Conservation (phyloP, 1,140 invertebrate genomes). For the Drosophila mauritiana region DNA sequence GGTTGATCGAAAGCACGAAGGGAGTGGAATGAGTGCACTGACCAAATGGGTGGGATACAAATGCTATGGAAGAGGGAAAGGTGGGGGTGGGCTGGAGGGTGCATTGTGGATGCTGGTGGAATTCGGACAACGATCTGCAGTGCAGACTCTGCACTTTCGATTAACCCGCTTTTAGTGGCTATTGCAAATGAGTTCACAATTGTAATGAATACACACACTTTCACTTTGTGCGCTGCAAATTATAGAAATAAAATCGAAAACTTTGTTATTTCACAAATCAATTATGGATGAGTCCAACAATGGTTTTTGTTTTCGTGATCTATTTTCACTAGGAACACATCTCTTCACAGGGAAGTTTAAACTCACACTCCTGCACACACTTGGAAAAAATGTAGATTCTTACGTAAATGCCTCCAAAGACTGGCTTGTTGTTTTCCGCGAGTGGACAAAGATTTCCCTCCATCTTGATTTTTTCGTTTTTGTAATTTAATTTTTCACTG, state of each 20-base stretch:
- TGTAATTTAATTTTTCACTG: too few relatives aligned
- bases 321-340: constrained; percentile 2
- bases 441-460: too few relatives aligned
- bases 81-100: too few relatives aligned
- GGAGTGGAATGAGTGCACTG: not conserved
- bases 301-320: constrained; percentile 2
- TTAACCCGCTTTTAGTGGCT: constrained; percentile 74
- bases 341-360: not conserved
- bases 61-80: too few relatives aligned
- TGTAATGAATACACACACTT: constrained; percentile 73
- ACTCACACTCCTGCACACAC: constrained; percentile 14
- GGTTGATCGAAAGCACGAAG: constrained; percentile 24
- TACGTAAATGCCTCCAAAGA: constrained; percentile 66
- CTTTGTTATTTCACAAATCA: constrained; percentile 65
- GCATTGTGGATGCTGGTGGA: not conserved
- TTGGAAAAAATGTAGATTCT: constrained; percentile 25
- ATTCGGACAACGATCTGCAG: constrained; percentile 32
- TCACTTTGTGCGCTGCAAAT: constrained; percentile 77
- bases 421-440: constrained; percentile 15
- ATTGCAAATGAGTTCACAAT: constrained; percentile 78
- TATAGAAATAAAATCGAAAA: constrained; percentile 73
- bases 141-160: constrained; percentile 66
- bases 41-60: not conserved
- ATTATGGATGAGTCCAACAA: constrained; percentile 21
- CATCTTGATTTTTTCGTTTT: too few relatives aligned